Base-by-base conservation (phyloP, 2,888 invertebrate species). In the Pachycephus smyrnensis region DNA sequence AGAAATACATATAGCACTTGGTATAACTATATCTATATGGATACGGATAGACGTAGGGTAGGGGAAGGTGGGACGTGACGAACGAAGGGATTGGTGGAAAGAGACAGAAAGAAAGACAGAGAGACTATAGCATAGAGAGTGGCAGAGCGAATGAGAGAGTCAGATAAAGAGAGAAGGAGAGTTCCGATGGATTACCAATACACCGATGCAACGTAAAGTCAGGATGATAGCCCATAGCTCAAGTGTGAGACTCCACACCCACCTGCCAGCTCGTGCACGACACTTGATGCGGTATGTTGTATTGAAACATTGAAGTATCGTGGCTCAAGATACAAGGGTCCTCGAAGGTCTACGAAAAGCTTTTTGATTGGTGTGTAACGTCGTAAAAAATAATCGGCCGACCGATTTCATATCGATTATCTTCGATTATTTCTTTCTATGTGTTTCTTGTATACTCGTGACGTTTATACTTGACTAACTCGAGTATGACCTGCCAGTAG, bases 171-270 rank as follows among this genome's bases (percentile, higher is more conserved):
- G 80, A 76, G 31, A 69, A 77, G 76, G 79, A 75, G 69, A 76
- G 73, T 83, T 83, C 79, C 82, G 84, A 91, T 92, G 92, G 84
- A 92, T 92, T 92, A 92, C 92, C 92, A 92, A 92, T 92, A 92
- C 92, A 92, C 91, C 91, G 80, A 80, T 84, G 79, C 77, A 55
- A 89, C 89, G 85, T 91, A 91, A 92, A 92, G 92, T 90, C 92
- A 92, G 92, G 92, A 92, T 90, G 91, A 89, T 91, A 90, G 88
- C 92, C 92, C 92, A 89, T 91, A 90, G 88, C 92, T 92, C 92
- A 92, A 92, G 91, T 91, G 91, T 90, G 87, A 83, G 86, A 75
- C 77, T 78, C n/a, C n/a, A 80, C 81, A 80, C 83, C 82, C 82
- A 83, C 83, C 84, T 86, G 86, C 79, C 83, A 80, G 82, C 83